Percentiles rank a stretch among this genome's conserved stretches.
Evolutionary conservation across 2,888 invertebrate genomes (phyloP).

Genomic region (Dryadula phaetusa): DNA sequence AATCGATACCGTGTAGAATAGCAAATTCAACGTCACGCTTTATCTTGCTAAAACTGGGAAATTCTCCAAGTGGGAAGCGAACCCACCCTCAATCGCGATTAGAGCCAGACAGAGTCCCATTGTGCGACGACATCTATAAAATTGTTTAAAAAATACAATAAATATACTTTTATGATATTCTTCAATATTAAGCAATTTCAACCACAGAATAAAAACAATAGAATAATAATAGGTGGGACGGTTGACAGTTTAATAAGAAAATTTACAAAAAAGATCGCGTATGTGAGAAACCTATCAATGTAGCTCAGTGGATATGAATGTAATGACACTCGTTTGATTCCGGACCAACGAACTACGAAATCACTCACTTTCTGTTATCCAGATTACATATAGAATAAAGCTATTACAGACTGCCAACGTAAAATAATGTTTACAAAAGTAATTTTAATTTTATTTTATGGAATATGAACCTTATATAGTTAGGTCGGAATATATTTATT

Average conservation of each 20-base stretch:
- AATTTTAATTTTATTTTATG: not conserved
- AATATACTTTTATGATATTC: too few species aligned
- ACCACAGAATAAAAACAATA: not conserved
- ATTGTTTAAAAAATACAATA: too few species aligned
- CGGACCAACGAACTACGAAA: constrained; percentile 44
- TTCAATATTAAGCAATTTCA: too few species aligned
- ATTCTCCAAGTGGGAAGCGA: too few species aligned
- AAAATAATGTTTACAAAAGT: not conserved
- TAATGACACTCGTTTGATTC: constrained; percentile 42
- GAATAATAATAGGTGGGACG: not conserved
- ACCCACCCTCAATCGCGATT: too few species aligned
- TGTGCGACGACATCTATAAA: too few species aligned
- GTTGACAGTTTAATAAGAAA: not conserved
- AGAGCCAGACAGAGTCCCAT: too few species aligned
- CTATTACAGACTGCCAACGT: not conserved
- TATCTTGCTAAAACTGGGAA: too few species aligned
- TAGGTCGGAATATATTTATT: too few species aligned
- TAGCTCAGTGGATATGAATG: constrained; percentile 41
- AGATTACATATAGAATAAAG: constrained; percentile 31
- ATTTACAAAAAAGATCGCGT: not conserved
- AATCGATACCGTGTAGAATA: too few species aligned
- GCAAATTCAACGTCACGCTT: too few species aligned
- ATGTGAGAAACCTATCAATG: constrained; percentile 31
- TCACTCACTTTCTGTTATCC: constrained; percentile 41
- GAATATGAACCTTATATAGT: too few species aligned